Evolutionary conservation across 2,888 invertebrate genomes (phyloP).

Genomic region (Hirtodrosophila duncani): DNA sequence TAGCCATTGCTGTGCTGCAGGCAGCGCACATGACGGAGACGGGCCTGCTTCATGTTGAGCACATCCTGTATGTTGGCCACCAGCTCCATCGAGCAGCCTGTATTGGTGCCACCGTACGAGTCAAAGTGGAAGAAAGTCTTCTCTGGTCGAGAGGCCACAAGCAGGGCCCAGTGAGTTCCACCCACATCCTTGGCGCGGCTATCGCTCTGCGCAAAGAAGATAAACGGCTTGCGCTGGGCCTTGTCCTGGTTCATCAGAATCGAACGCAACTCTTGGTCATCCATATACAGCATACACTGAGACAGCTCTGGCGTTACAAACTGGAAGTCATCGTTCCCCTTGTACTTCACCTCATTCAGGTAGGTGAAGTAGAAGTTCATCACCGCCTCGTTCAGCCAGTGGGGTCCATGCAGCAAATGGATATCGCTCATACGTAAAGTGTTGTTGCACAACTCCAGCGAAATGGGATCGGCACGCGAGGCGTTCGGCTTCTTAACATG

Average conservation of each 20-base stretch:
- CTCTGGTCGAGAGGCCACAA: slow-evolving; percentile 87
- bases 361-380: slow-evolving; percentile 95
- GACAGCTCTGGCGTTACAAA: slow-evolving; percentile 89
- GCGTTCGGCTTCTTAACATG: slow-evolving; percentile 35
- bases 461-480: slow-evolving; percentile 78
- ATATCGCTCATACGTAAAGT: slow-evolving; percentile 87
- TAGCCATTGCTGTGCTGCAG: slow-evolving; percentile 90
- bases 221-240: slow-evolving; percentile 83
- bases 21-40: slow-evolving; percentile 80
- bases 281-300: slow-evolving; percentile 90
- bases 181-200: slow-evolving; percentile 85
- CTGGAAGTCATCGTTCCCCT: slow-evolving; percentile 81
- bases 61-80: slow-evolving; percentile 80
- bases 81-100: slow-evolving; percentile 82
- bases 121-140: slow-evolving; percentile 89
- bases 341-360: slow-evolving; percentile 84
- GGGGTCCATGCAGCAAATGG: slow-evolving; percentile 85
- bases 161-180: slow-evolving; percentile 93
- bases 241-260: slow-evolving; percentile 85
- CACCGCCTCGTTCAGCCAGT: slow-evolving; percentile 92
- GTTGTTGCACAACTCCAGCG: slow-evolving; percentile 83
- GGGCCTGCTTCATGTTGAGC: slow-evolving; percentile 73
- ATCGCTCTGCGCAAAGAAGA: slow-evolving; percentile 93
- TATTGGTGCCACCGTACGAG: slow-evolving; percentile 84
- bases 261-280: slow-evolving; percentile 83